Evolutionary conservation across 92 coral and sea anemone species (phyloP).

Genomic region (Anthopleura xanthogrammica): DNA sequence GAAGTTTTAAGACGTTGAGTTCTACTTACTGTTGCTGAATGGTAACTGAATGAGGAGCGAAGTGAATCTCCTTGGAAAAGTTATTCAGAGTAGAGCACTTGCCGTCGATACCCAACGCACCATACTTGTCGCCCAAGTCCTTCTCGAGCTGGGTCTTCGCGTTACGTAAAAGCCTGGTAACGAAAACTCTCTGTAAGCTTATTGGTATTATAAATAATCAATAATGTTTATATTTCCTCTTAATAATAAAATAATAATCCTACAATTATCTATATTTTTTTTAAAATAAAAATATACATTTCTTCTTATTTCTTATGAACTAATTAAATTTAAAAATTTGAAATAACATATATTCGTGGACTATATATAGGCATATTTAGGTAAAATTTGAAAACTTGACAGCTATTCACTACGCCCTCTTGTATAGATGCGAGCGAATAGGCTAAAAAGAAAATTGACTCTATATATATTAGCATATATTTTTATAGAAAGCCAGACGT

Average conservation of each 20-base stretch:
- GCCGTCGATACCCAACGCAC: slow-evolving; percentile 80
- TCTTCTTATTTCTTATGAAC: too few species aligned
- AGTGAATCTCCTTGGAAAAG: slow-evolving; percentile 89
- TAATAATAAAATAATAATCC: background rate
- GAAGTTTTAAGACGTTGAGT: background rate
- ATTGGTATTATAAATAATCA: background rate
- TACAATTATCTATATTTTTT: background rate
- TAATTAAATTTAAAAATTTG: too few species aligned
- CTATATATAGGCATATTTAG: too few species aligned
- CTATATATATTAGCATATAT: background rate
- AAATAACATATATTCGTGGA: too few species aligned
- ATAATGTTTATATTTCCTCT: too few species aligned
- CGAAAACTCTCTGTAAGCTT: background rate
- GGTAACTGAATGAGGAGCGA: slow-evolving; percentile 90
- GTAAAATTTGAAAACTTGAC: too few species aligned
- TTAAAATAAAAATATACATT: too few species aligned
- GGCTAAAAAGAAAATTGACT: background rate
- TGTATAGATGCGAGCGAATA: too few species aligned
- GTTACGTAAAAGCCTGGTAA: slow-evolving; percentile 77
- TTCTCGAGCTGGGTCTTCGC: slow-evolving; percentile 92
- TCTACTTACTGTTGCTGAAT: slow-evolving; percentile 88
- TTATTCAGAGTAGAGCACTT: slow-evolving; percentile 78
- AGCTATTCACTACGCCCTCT: too few species aligned
- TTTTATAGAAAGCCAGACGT: background rate
- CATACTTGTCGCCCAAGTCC: slow-evolving; percentile 90